phyloP scores from a whole-genome alignment of 2,113 vertebrate species.

The Xiphophorus couchianus region DNA sequence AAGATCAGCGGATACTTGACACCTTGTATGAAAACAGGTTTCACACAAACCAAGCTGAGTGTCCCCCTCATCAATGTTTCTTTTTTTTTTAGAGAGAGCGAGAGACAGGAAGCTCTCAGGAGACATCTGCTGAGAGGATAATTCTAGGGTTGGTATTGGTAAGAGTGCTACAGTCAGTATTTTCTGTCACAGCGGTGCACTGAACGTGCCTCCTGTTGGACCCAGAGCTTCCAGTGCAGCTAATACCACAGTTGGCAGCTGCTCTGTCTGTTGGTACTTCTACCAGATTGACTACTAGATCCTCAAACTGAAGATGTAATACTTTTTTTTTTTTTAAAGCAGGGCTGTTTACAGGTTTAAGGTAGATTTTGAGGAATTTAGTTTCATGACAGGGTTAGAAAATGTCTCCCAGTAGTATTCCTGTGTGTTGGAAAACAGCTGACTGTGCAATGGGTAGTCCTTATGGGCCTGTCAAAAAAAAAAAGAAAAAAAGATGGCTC shows the following conservation, averaged over 20 bases:
- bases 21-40: conserved; percentile 36
- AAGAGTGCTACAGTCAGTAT: conserved; percentile 64
- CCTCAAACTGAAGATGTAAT: neutral
- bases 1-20: conserved; percentile 30
- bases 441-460: too few species aligned
- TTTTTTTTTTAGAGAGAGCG: conserved; percentile 51
- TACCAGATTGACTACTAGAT: neutral
- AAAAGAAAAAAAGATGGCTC: neutral
- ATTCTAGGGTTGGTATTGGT: conserved; percentile 68
- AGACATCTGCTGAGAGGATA: conserved; percentile 72
- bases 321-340: neutral
- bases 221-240: conserved; percentile 51
- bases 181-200: conserved; percentile 63
- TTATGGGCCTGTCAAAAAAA: neutral
- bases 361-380: neutral
- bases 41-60: conserved; percentile 30
- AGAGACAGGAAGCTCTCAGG: conserved; percentile 40
- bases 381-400: neutral
- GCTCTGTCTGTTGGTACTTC: conserved; percentile 13
- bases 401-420: too few species aligned
- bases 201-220: conserved; percentile 50
- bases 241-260: conserved; percentile 48
- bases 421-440: too few species aligned
- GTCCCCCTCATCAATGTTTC: conserved; percentile 41
- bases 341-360: neutral